phyloP scores from a whole-genome alignment of 2,888 invertebrate genomes.

The Mesorhabditis sp. region DNA sequence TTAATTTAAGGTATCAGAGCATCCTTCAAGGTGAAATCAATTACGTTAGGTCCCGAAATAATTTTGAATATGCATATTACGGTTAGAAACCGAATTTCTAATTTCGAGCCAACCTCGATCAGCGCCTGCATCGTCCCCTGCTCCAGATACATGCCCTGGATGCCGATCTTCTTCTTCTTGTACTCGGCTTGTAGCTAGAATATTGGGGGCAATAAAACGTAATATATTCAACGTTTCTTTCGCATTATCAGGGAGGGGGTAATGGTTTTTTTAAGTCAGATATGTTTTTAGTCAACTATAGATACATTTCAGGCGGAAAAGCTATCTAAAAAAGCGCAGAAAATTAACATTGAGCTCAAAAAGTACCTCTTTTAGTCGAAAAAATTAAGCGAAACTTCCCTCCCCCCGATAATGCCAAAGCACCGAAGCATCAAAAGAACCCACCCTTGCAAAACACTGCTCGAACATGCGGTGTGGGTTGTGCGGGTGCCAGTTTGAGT shows the following conservation, averaged over 20 bases:
- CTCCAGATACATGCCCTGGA: neutral
- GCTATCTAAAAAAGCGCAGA: too few relatives aligned
- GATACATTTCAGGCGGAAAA: too few relatives aligned
- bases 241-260: neutral
- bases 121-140: neutral
- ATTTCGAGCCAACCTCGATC: slow-evolving; percentile 1
- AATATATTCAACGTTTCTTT: neutral
- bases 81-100: neutral
- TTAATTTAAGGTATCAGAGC: too few relatives aligned
- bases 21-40: too few relatives aligned
- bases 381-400: too few relatives aligned
- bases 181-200: neutral
- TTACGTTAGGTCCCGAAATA: neutral
- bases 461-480: neutral
- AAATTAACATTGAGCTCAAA: too few relatives aligned
- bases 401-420: too few relatives aligned
- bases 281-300: too few relatives aligned
- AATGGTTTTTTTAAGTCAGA: neutral
- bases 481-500: slow-evolving; percentile 6
- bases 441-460: neutral
- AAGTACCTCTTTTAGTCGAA: too few relatives aligned
- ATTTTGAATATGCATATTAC: neutral
- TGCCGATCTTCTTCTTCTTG: neutral
- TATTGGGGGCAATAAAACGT: neutral
- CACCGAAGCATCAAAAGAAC: neutral